These are phyloP conservation scores for Tetrapedia diversipes DNA, from an alignment of 2,888 invertebrate species.

Conservation along the genomic window DNA sequence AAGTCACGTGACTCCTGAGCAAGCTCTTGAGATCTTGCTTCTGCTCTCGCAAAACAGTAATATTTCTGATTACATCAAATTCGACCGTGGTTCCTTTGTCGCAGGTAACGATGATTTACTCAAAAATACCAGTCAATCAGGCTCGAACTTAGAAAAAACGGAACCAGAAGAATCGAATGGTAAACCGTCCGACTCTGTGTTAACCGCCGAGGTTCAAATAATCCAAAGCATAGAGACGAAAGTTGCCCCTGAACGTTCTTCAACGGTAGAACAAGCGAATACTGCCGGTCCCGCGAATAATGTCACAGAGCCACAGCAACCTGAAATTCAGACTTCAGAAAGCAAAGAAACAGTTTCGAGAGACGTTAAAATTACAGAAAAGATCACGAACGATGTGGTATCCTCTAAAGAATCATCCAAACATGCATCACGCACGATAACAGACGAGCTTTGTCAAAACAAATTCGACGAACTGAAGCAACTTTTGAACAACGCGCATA, in stretches of 20 bases:
- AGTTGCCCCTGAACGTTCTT: conserved; percentile 10
- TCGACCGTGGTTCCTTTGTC: conserved; percentile 40
- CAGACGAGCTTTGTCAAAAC: conserved; percentile 72
- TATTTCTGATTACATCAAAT: conserved; percentile 42
- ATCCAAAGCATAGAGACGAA: conserved; percentile 47
- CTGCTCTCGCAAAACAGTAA: conserved; percentile 71
- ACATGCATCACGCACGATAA: conserved; percentile 35
- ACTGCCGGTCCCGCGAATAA: background rate
- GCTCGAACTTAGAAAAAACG: conserved; percentile 15
- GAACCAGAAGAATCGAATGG: background rate
- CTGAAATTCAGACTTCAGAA: background rate
- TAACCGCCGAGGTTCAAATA: conserved; percentile 36
- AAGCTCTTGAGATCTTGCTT: conserved; percentile 75
- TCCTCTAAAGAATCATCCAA: background rate
- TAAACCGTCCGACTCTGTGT: conserved; percentile 9
- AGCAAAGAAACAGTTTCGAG: background rate
- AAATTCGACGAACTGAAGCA: conserved; percentile 76
- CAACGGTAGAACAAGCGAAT: background rate
- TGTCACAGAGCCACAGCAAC: background rate
- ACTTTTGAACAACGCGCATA: conserved; percentile 73
- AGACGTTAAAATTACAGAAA: background rate
- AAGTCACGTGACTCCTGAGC: conserved; percentile 72
- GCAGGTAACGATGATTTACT: conserved; percentile 40
- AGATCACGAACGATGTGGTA: background rate
- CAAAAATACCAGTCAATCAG: conserved; percentile 53